Evolutionary conservation across 2,797 vertebrate species (phyloP).

Genomic region (Iguana delicatissima): DNA sequence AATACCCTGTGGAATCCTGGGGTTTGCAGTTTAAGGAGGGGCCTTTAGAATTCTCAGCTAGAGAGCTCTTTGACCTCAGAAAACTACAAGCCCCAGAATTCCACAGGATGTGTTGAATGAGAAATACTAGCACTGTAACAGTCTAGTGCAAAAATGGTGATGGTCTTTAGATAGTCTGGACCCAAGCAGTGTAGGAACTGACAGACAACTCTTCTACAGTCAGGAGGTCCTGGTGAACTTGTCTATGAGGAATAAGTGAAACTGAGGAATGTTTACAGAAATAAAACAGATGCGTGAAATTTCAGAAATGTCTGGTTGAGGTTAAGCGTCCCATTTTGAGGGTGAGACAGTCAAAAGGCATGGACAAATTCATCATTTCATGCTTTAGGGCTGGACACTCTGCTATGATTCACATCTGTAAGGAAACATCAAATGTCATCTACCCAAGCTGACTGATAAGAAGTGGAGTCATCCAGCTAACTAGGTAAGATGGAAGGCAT

Average conservation of each 20-base stretch:
- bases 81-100: too few species aligned
- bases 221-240: constrained; percentile 22
- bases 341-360: constrained; percentile 57
- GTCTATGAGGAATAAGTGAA: constrained; percentile 39
- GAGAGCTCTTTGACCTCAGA: too few species aligned
- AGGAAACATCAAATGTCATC: constrained; percentile 64
- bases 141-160: too few species aligned
- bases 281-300: constrained; percentile 72
- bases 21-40: too few species aligned
- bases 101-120: too few species aligned
- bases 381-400: constrained; percentile 38
- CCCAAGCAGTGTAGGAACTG: background rate
- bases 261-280: constrained; percentile 64
- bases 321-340: constrained; percentile 68
- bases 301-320: constrained; percentile 68
- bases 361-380: constrained; percentile 72
- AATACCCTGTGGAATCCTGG: too few species aligned
- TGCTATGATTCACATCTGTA: constrained; percentile 52
- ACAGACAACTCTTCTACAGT: constrained; percentile 25
- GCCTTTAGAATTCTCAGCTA: too few species aligned
- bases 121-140: too few species aligned
- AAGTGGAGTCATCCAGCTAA: constrained; percentile 60
- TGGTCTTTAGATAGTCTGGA: too few species aligned
- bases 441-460: constrained; percentile 15
- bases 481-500: constrained; percentile 72